phyloP scores from a whole-genome alignment of 2,113 vertebrate genomes.

The Psittacula cyanocephala region DNA sequence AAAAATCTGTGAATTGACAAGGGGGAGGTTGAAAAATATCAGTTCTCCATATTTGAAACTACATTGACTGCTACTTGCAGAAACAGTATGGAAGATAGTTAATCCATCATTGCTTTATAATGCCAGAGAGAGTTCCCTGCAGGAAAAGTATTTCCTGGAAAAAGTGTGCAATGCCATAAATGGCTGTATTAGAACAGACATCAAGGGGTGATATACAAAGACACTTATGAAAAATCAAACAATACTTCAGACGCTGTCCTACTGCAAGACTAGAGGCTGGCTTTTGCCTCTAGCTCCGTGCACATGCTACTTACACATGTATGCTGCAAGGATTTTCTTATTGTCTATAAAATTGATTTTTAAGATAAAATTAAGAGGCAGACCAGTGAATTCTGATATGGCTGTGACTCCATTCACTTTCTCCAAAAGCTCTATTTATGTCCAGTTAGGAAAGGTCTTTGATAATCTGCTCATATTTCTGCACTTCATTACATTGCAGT shows the following conservation, averaged over 20 bases:
- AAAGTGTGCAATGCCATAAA: background rate
- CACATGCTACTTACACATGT: background rate
- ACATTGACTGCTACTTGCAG: background rate
- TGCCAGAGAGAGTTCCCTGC: background rate
- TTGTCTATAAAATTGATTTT: background rate
- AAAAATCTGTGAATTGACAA: background rate
- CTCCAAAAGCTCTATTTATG: background rate
- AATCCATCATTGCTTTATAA: background rate
- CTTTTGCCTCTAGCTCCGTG: background rate
- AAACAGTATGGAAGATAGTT: background rate
- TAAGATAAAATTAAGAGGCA: background rate
- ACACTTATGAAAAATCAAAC: background rate
- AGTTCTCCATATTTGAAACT: background rate
- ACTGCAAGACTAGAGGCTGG: background rate
- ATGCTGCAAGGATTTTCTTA: background rate
- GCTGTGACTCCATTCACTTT: background rate
- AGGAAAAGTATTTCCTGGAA: background rate
- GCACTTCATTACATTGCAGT: background rate
- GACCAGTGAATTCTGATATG: background rate
- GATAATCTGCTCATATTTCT: background rate
- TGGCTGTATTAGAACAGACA: background rate
- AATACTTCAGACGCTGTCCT: background rate
- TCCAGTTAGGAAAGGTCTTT: background rate
- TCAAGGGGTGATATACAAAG: background rate
- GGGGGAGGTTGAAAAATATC: background rate